phyloP scores from a whole-genome alignment of 2,888 invertebrate genomes.

The Mamestra brassicae region DNA sequence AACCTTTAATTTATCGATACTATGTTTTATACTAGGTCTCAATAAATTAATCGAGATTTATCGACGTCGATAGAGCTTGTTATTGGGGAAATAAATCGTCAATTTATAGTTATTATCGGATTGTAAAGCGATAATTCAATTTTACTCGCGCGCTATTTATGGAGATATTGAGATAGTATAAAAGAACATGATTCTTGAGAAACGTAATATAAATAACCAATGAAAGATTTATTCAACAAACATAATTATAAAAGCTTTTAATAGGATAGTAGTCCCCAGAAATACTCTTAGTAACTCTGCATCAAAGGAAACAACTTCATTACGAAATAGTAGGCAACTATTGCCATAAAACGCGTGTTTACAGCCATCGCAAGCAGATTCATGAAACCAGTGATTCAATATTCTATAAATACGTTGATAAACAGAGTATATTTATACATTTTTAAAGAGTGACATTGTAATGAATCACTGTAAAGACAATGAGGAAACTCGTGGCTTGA shows the following conservation, averaged over 20 bases:
- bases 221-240: conserved; percentile 1
- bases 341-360: conserved; percentile 12
- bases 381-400: conserved; percentile 56
- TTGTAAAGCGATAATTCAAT: conserved; percentile 53
- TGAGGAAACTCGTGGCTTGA: conserved; percentile 79
- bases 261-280: not conserved
- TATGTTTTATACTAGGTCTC: conserved; percentile 27
- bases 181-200: conserved; percentile 29
- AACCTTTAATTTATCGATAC: conserved; percentile 44
- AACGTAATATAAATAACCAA: conserved; percentile 18
- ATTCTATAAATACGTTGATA: conserved; percentile 60
- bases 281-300: not conserved
- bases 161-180: conserved; percentile 32
- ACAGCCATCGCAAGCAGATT: conserved; percentile 29
- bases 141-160: conserved; percentile 43
- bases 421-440: conserved; percentile 58
- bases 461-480: conserved; percentile 80
- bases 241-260: not conserved
- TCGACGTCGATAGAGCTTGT: conserved; percentile 37
- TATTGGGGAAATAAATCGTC: conserved; percentile 50
- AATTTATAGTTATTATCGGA: conserved; percentile 58
- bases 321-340: conserved; percentile 12
- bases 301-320: conserved; percentile 4
- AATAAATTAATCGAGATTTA: conserved; percentile 50
- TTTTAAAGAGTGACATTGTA: conserved; percentile 58